Conservation (phyloP, 2,113 vertebrate species). For the Oxyruncus cristatus region DNA sequence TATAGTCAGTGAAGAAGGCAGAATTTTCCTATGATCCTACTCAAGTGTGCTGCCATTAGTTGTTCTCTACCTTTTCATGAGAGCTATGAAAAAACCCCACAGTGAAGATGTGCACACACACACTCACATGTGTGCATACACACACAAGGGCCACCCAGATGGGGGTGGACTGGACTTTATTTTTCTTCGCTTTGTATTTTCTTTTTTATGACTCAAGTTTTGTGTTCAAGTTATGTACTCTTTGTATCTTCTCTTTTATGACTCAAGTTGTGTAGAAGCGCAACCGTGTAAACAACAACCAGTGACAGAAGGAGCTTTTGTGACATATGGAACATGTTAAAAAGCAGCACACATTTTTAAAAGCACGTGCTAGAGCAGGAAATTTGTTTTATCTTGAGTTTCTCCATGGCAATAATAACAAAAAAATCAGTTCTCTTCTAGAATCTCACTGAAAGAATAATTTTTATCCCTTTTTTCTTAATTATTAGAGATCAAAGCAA, state of each 20-base stretch:
- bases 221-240: not conserved
- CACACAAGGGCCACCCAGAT: not conserved
- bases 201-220: not conserved
- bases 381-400: not conserved
- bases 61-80: not conserved
- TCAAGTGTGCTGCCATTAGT: not conserved
- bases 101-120: not conserved
- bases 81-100: not conserved
- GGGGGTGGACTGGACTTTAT: not conserved
- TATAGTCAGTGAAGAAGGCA: not conserved
- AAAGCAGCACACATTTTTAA: not conserved
- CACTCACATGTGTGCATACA: fast-evolving
- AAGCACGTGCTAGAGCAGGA: not conserved
- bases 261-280: not conserved
- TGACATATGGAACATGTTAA: not conserved
- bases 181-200: not conserved
- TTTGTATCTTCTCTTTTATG: not conserved
- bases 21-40: not conserved
- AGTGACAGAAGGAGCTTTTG: not conserved
- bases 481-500: not conserved
- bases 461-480: not conserved
- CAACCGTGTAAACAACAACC: not conserved
- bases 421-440: not conserved
- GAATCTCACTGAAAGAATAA: not conserved
- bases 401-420: not conserved